Conservation (phyloP, 2,113 vertebrate species). For the Puffinus mauretanicus region DNA sequence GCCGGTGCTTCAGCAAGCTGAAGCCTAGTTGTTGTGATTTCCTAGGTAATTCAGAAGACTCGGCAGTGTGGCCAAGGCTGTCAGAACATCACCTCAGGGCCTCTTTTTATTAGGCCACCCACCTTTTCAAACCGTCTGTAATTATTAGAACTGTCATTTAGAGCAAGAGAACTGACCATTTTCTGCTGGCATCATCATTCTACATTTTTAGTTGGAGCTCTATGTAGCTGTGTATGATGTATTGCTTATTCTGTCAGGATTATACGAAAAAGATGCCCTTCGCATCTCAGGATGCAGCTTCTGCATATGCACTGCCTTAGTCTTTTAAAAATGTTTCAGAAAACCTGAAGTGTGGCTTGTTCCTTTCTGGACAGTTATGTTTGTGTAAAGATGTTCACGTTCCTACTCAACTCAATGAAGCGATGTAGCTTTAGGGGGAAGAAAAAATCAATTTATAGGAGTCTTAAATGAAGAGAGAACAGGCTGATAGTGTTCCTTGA, state of each 20-base stretch:
- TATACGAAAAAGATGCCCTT: background rate
- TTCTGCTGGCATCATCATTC: background rate
- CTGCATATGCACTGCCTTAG: rapidly evolving
- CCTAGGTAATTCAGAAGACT: background rate
- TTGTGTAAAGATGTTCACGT: background rate
- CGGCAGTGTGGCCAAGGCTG: background rate
- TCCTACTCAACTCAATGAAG: background rate
- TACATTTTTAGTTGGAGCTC: background rate
- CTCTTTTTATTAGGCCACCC: slow-evolving; percentile 43
- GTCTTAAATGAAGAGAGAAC: background rate
- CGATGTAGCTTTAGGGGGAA: background rate
- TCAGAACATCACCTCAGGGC: slow-evolving; percentile 16
- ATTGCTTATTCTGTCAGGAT: background rate
- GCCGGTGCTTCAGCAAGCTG: background rate
- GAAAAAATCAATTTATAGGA: background rate
- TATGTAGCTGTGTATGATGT: background rate
- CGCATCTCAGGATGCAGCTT: background rate
- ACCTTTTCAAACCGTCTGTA: slow-evolving; percentile 5
- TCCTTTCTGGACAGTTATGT: background rate
- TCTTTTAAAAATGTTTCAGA: background rate
- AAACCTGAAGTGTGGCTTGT: background rate
- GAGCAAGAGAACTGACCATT: background rate
- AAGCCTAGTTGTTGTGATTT: background rate
- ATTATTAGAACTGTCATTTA: slow-evolving; percentile 23
- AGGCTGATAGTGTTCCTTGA: background rate